phyloP scores from a whole-genome alignment of 1,140 invertebrate genomes.

The Brachystomella parvula region DNA sequence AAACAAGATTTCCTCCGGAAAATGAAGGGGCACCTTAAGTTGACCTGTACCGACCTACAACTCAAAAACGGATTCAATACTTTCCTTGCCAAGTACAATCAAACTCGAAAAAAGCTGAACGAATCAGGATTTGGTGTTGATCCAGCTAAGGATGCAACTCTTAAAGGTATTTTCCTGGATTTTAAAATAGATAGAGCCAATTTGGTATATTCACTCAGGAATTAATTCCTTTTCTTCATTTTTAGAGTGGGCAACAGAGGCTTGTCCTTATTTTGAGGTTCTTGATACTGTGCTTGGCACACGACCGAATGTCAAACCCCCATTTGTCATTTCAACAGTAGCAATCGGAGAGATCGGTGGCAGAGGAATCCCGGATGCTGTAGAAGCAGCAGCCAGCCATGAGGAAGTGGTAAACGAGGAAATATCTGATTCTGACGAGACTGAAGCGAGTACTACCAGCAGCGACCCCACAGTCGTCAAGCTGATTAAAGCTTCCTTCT shows the following conservation, averaged over 20 bases:
- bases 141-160: neutral
- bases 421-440: neutral
- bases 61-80: neutral
- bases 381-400: neutral
- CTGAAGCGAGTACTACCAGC: neutral
- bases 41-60: neutral
- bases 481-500: neutral
- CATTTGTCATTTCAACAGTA: neutral
- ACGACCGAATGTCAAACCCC: neutral
- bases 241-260: neutral
- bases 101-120: neutral
- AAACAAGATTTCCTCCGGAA: neutral
- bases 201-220: neutral
- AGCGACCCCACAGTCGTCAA: neutral
- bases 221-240: neutral
- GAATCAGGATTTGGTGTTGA: slow-evolving; percentile 3
- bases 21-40: neutral
- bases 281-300: neutral
- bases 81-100: neutral
- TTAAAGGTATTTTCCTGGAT: neutral
- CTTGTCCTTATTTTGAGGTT: neutral
- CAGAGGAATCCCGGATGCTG: neutral
- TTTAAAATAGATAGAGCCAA: neutral
- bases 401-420: neutral
- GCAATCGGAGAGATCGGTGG: neutral